Conservation (phyloP, 1,140 invertebrate genomes). For the Paraescarpia echinospica region DNA sequence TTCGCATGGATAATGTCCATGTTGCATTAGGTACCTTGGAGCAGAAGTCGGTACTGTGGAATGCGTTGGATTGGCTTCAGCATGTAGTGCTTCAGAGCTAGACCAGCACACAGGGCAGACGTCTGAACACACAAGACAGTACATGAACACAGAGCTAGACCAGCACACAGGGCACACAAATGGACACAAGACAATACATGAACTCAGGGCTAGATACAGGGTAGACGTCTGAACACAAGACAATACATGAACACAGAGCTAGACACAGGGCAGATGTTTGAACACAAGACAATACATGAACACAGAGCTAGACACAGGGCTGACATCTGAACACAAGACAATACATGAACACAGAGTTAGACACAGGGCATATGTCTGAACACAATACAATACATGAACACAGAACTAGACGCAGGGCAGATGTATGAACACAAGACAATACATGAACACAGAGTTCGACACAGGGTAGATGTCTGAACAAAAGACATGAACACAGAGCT, state of each 20-base stretch:
- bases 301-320: background rate
- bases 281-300: background rate
- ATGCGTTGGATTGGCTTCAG: slow-evolving; percentile 76
- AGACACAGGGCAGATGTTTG: background rate
- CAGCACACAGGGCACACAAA: background rate
- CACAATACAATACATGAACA: background rate
- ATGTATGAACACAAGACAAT: background rate
- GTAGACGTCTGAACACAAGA: background rate
- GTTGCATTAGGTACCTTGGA: slow-evolving; percentile 58
- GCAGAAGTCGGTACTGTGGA: slow-evolving; percentile 69
- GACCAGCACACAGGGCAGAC: slow-evolving; percentile 64
- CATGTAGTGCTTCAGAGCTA: slow-evolving; percentile 74
- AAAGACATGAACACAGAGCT: background rate
- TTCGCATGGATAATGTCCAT: background rate
- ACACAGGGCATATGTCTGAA: background rate
- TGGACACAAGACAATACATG: background rate
- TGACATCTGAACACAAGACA: background rate
- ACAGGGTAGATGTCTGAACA: background rate
- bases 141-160: background rate
- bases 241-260: background rate
- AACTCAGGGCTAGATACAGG: background rate
- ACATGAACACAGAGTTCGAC: background rate
- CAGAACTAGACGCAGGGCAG: background rate
- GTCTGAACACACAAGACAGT: slow-evolving; percentile 30
- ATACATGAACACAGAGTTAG: background rate